Conservation (phyloP, 1,140 invertebrate species). For the Eubasilissa regina region DNA sequence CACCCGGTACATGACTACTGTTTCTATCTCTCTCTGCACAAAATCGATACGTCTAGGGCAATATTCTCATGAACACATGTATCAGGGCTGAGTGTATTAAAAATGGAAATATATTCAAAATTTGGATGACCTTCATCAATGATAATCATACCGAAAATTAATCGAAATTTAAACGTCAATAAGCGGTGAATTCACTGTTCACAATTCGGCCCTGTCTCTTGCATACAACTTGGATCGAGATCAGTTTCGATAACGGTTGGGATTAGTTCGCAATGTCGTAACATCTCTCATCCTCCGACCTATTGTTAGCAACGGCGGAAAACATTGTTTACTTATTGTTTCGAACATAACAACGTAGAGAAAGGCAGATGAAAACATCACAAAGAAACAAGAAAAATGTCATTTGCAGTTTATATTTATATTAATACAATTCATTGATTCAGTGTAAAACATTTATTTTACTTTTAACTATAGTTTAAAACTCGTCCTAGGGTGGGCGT, state of each 20-base stretch:
- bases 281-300: conserved; percentile 15
- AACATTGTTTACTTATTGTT: conserved; percentile 35
- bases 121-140: too few species aligned
- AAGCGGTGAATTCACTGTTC: not conserved
- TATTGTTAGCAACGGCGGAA: conserved; percentile 24
- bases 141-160: too few species aligned
- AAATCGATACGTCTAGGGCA: too few species aligned
- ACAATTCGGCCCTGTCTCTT: conserved; percentile 8
- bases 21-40: too few species aligned
- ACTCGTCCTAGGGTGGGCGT: too few species aligned
- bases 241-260: conserved; percentile 48
- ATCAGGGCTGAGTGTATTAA: too few species aligned
- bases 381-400: not conserved
- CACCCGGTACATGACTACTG: too few species aligned
- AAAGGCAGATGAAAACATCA: not conserved
- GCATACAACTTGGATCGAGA: conserved; percentile 38
- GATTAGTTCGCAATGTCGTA: conserved; percentile 48
- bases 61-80: too few species aligned
- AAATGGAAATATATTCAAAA: too few species aligned
- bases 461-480: too few species aligned
- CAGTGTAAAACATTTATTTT: not conserved
- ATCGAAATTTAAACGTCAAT: too few species aligned
- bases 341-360: not conserved
- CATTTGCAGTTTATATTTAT: not conserved
- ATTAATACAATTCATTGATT: not conserved